A percentile compares a stretch with the other conserved stretches of the same genome.
Evolutionary conservation across 2,888 invertebrate species (phyloP).

Genomic region (Andrena dorsata): DNA sequence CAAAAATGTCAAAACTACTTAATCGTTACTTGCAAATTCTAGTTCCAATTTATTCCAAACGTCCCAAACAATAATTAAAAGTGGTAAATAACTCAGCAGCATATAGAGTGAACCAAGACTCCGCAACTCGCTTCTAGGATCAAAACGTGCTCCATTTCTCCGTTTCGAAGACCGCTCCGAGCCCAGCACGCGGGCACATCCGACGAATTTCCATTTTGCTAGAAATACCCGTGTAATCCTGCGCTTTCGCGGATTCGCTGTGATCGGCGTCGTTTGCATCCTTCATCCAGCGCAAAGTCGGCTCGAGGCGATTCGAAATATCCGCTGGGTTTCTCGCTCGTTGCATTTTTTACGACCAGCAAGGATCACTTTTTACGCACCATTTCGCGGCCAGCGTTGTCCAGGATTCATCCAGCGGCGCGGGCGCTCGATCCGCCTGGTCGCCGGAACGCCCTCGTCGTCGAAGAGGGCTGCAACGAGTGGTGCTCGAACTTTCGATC

Average conservation of each 20-base stretch:
- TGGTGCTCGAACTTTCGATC: constrained; percentile 40
- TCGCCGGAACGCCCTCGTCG: constrained; percentile 18
- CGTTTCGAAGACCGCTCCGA: not conserved
- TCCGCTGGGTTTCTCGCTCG: constrained; percentile 21
- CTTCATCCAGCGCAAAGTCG: constrained; percentile 17
- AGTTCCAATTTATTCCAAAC: too few species aligned
- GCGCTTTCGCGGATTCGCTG: constrained; percentile 1
- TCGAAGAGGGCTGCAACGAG: constrained; percentile 29
- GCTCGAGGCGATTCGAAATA: constrained; percentile 5
- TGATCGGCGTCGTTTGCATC: constrained; percentile 16
- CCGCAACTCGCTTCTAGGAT: too few species aligned
- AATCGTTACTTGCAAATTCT: too few species aligned
- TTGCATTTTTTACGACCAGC: constrained; percentile 60
- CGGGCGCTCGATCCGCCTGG: constrained; percentile 36
- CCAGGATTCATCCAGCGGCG: constrained; percentile 57
- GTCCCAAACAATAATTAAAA: too few species aligned
- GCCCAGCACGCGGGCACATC: not conserved
- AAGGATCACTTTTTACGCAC: constrained; percentile 69
- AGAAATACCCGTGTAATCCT: constrained; percentile 14
- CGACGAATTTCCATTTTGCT: constrained; percentile 23
- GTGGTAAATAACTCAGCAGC: too few species aligned
- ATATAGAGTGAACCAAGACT: too few species aligned
- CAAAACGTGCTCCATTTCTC: not conserved
- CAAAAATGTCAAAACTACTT: too few species aligned
- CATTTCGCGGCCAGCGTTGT: constrained; percentile 51